Evolutionary conservation across 1,140 invertebrate species (phyloP).

Genomic region (Campoletis sonorensis): DNA sequence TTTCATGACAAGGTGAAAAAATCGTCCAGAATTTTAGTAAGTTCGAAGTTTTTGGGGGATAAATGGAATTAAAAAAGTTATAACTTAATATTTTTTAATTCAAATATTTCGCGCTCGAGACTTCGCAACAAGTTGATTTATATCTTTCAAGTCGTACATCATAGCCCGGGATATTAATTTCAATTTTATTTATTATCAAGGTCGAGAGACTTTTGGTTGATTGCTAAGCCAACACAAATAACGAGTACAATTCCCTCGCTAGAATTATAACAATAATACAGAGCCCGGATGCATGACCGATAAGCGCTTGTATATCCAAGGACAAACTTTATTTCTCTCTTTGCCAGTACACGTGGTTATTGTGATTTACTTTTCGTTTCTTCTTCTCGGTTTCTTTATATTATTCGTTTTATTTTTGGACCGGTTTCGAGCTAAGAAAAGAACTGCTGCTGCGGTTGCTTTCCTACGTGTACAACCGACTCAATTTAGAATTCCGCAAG

Average conservation of each 20-base stretch:
- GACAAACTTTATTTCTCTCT: no score
- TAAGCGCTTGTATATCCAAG: neutral
- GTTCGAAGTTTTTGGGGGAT: no score
- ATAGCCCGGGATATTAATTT: neutral
- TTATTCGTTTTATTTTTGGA: conserved; percentile 25
- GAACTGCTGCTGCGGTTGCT: neutral
- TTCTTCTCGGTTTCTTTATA: conserved; percentile 2
- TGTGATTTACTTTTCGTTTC: neutral
- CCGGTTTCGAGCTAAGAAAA: conserved; percentile 22
- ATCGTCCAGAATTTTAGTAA: no score
- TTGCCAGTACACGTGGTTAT: neutral
- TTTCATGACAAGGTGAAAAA: no score
- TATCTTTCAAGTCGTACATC: neutral
- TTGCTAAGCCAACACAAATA: conserved; percentile 2
- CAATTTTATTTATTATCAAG: neutral
- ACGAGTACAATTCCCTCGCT: neutral
- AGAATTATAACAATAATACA: neutral
- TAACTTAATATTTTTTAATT: no score
- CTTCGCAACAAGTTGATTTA: neutral
- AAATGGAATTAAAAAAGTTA: no score
- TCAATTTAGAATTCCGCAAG: neutral
- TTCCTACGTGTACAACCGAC: neutral
- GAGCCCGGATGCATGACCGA: neutral
- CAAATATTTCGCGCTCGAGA: no score
- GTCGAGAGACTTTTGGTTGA: neutral